Evolutionary conservation across 2,113 vertebrate genomes (phyloP), one percentile per base, ranked within the genome.

Genomic region (Silurus glanis): DNA sequence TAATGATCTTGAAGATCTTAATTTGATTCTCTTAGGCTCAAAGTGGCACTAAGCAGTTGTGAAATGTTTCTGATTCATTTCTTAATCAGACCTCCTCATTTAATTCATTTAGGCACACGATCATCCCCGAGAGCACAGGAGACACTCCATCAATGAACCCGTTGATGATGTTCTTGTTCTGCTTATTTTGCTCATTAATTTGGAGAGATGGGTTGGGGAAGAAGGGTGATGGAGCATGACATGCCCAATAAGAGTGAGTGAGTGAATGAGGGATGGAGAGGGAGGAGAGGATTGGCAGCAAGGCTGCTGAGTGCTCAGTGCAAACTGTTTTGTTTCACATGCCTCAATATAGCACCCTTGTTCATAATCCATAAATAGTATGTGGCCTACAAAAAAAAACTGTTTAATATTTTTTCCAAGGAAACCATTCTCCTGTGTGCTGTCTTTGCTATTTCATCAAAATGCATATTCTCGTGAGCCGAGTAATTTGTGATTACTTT

Each of bases 151-250:
- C 87, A 93, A 92, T 93, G 91, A 93, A 90, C 91, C 91, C 87
- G 81, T 90, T 84, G 87, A 90, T 93, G 90, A 92, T 90, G 90
- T 91, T 93, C 88, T 89, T 86, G 91, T 93, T 93, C 91, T 90
- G 91, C 90, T 91, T 92, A 91, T 92, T 94, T 93, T 92, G 89
- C 87, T 93, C 92, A 92, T 93, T 94, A 88, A 94, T 93, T 91
- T 93, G 76, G 67, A 87, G 87, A 89, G 89, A 91, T 88, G n/a
- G 59, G 92, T 51, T 84, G 88, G 89, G 75, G 92, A 93, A 87
- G 89, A 87, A 49, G 91, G 88, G 90, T 91, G 89, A 92, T 91
- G 85, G 89, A 90, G 89, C 91, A 86, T 92, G 91, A 92, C 91
- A 90, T 81, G 69, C 87, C 89, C 88, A 90, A 89, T 91, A 90